Evolutionary conservation across 2,888 invertebrate species (phyloP), one percentile per base, ranked within the genome.

Genomic region (Netelia inedita): DNA sequence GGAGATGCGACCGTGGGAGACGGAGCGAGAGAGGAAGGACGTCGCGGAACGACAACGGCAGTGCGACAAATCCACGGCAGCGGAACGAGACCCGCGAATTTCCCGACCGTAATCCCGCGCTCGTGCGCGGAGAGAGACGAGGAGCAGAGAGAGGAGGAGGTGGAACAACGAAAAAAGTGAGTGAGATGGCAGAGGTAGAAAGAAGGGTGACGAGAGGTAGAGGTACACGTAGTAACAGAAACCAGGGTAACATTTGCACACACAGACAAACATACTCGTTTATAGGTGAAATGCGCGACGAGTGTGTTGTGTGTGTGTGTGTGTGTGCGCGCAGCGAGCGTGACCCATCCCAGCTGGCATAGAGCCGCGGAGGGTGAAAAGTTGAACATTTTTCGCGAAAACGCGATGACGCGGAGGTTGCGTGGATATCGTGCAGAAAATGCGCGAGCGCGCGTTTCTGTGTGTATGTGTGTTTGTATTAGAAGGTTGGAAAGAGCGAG

Each of bases 61-160:
- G 73, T 85, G 81, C 81, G 84, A 85, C 84, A 85, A 81, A 81
- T 81, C 74, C 81, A 78, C 81, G 81, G 79, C 73, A 74, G 81
- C 74, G 82, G 82, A 85, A 85, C 81, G 79, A 78, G 74, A 78
- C 69, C 82, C 81, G 81, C 82, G 79, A 81, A 85, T 79, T 85
- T 85, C 46, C 81, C 85, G 50, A 85, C 71, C 81, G 85, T 85
- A 85, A 85, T 85, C 74, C 81, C 59, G 68, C 72, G 19, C 81
- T 63, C 57, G 68, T 28, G 53, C 57, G 19, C 41, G 41, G 35
- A 63, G 55, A 66, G 59, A 19, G 46, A 59, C 21, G 46, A 43
- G 43, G 14, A 14, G 23, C 19, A 21, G 35, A 6, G 1, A 16
- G 9, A 21, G 50, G 14, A 28, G 50, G 69, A 50, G 53, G 53